These are phyloP conservation scores for Lithophane leautieri DNA, from an alignment of 2,888 invertebrate species.

Conservation along the genomic window DNA sequence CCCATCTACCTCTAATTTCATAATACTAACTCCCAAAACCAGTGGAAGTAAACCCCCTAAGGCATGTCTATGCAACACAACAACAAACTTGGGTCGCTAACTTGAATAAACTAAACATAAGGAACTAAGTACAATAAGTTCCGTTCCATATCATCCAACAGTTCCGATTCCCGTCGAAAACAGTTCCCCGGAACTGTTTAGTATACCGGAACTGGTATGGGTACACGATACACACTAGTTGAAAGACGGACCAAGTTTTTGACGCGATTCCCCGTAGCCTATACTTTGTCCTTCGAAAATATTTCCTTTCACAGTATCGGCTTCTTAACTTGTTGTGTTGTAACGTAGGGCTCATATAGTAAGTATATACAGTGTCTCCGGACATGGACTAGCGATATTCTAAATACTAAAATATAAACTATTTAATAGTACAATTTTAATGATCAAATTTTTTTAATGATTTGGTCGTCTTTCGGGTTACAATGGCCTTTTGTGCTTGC, in stretches of 20 bases:
- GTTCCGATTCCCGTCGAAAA: conserved; percentile 10
- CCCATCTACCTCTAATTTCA: not conserved
- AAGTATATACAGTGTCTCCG: not conserved
- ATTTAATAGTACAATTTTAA: too few relatives aligned
- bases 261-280: not conserved
- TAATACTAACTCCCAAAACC: not conserved
- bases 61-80: not conserved
- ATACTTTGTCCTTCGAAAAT: not conserved
- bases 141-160: conserved; percentile 18
- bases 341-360: not conserved
- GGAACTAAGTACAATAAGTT: not conserved
- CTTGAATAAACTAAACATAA: conserved; percentile 6
- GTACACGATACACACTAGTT: not conserved
- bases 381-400: too few relatives aligned
- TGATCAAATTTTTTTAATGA: too few relatives aligned
- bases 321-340: not conserved
- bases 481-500: too few relatives aligned
- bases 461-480: too few relatives aligned
- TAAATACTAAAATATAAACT: too few relatives aligned
- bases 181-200: conserved; percentile 7
- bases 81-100: not conserved
- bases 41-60: not conserved
- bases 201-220: conserved; percentile 1
- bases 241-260: not conserved
- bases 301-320: not conserved